Evolutionary conservation across 1,140 invertebrate genomes (phyloP).

Genomic region (Drosophila equinoxialis): DNA sequence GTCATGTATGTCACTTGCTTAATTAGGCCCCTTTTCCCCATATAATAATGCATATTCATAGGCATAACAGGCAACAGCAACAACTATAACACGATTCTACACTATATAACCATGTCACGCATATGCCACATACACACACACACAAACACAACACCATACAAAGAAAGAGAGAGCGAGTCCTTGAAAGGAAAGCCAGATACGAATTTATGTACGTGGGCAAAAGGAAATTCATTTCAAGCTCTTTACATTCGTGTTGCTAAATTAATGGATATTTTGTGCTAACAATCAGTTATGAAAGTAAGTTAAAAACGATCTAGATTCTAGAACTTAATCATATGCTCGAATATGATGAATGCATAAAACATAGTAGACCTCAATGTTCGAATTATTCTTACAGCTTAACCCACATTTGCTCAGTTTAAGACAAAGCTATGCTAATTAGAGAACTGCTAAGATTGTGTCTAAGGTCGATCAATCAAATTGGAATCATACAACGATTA

Average conservation of each 20-base stretch:
- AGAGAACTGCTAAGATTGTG: too few species aligned
- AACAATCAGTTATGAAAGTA: constrained; percentile 4
- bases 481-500: too few species aligned
- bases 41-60: constrained; percentile 72
- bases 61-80: constrained; percentile 16
- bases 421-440: too few species aligned
- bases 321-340: background rate
- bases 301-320: background rate
- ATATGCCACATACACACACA: constrained; percentile 48
- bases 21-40: constrained; percentile 64
- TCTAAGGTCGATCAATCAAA: too few species aligned
- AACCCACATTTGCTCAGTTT: too few species aligned
- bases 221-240: constrained; percentile 10
- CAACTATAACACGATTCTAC: constrained; percentile 17
- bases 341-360: background rate
- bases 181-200: constrained; percentile 43
- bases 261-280: constrained; percentile 39
- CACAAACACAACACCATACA: constrained; percentile 18
- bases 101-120: constrained; percentile 62
- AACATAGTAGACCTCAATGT: too few species aligned
- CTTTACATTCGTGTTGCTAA: constrained; percentile 20
- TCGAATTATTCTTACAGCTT: too few species aligned
- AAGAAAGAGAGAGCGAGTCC: constrained; percentile 31
- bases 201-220: background rate
- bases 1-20: constrained; percentile 64